Evolutionary conservation across 1,140 invertebrate species (phyloP), one percentile per base, ranked within the genome.

Genomic region (Sweltsa coloradensis): DNA sequence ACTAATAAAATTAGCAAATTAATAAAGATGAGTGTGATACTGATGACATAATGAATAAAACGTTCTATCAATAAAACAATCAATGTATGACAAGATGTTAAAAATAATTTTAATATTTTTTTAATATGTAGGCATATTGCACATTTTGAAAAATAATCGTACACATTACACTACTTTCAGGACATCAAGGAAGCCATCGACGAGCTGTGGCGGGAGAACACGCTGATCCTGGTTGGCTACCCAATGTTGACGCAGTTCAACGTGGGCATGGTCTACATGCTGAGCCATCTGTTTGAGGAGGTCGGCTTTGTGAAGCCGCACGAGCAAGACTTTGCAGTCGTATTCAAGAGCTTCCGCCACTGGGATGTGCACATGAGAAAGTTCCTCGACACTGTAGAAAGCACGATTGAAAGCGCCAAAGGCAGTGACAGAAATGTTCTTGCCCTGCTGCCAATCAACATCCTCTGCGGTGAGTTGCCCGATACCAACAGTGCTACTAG

Each of bases 181-280:
- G 11, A 39, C 19, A 47, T 51, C 36, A 23, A 47, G 45, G 36
- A 22, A 1, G 34, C 34, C 2, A 23, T 51, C n/a, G 14, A 41
- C 19, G 24, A 19, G 0, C 5, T 51, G 19, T 26, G 34, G 44
- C 31, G 26, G n/a, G 37, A 21, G 1, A 29, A 51, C 1, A 34
- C 40, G 19, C 23, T 51, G 13, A 11, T 51, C 9, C n/a, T 51
- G 22, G 21, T 23, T 9, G 36, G 39, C 24, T 51, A 51, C 23
- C 41, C 41, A 1, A 34, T 51, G 49, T 27, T 51, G 14, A 47
- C 49, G 27, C 49, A 47, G 45, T 47, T 51, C 26, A 47, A 51
- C 34, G 49, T 51, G 4, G 49, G 44, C 9, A 16, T 47, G n/a
- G 36, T 47, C 9, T 51, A 51, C 24, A 22, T 47, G 44, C 26